These are phyloP conservation scores for Acipenser ruthenus DNA, from an alignment of 2,797 vertebrate species.

Conservation along the genomic window DNA sequence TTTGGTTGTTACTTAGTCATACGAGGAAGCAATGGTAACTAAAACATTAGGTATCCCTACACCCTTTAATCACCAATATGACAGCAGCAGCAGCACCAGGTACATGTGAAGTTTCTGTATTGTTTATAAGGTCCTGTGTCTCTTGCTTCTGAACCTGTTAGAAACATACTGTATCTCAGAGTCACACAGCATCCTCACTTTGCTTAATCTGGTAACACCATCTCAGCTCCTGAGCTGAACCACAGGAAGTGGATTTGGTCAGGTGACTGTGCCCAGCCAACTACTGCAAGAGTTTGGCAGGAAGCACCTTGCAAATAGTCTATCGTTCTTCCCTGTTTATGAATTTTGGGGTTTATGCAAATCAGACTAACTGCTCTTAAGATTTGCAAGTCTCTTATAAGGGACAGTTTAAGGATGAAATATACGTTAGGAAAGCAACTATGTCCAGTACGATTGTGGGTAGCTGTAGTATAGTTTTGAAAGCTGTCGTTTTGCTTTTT, in stretches of 20 bases:
- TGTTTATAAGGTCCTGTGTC: no score
- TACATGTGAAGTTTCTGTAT: no score
- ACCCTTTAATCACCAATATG: no score
- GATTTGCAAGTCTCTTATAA: neutral
- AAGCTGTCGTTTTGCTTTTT: no score
- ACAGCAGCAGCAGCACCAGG: no score
- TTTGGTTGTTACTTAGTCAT: no score
- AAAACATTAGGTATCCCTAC: no score
- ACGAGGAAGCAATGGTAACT: no score
- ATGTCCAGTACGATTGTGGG: no score
- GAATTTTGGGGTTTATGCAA: constrained; percentile 14
- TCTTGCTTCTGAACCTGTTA: no score
- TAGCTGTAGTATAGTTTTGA: no score
- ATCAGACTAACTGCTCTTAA: constrained; percentile 16
- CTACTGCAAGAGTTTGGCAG: constrained; percentile 34
- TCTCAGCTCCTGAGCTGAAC: constrained; percentile 27
- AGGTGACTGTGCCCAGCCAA: constrained; percentile 38
- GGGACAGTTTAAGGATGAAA: neutral
- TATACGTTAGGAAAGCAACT: no score
- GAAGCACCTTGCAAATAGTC: constrained; percentile 11
- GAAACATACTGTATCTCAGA: neutral
- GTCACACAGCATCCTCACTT: neutral
- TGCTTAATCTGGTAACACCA: constrained; percentile 28
- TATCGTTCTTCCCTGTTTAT: constrained; percentile 8
- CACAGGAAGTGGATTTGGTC: constrained; percentile 49